Conservation (phyloP, 2,888 invertebrate genomes). For the Polylopha cassiicola region DNA sequence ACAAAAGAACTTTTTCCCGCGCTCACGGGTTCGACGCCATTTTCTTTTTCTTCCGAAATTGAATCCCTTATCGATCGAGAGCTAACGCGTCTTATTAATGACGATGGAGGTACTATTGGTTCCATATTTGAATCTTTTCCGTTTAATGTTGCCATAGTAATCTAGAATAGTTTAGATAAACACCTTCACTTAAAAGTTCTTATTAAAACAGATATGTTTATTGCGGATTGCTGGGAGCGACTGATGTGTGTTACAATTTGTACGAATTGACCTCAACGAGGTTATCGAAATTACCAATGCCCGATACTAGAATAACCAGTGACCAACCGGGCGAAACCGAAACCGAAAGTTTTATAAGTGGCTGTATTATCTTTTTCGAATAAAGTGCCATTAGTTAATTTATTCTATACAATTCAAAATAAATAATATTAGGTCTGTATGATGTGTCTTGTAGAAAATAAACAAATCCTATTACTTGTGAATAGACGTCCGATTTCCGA, state of each 20-base stretch:
- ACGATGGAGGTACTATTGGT: constrained; percentile 62
- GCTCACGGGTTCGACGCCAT: constrained; percentile 43
- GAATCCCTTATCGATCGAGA: constrained; percentile 63
- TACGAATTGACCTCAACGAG: constrained; percentile 25
- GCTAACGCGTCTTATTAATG: constrained; percentile 64
- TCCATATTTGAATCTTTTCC: constrained; percentile 53
- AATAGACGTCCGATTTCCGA: no score
- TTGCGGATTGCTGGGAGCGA: constrained; percentile 36
- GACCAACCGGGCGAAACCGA: no score
- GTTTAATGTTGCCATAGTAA: constrained; percentile 59
- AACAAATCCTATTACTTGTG: no score
- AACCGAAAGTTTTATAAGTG: no score
- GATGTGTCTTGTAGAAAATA: no score
- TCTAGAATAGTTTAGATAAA: constrained; percentile 26
- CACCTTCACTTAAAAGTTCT: constrained; percentile 4
- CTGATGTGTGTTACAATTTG: no score
- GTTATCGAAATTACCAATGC: constrained; percentile 7
- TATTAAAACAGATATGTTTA: constrained; percentile 23
- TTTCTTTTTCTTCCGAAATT: constrained; percentile 68
- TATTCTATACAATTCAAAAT: no score
- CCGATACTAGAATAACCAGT: no score
- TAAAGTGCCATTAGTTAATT: no score
- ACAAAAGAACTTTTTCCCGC: constrained; percentile 53
- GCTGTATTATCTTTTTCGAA: no score
- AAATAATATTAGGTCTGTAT: no score